A percentile compares a stretch with the other conserved stretches of the same genome.
Evolutionary conservation across 2,797 vertebrate species (phyloP).

Genomic region (Melanotaenia trifasciata): DNA sequence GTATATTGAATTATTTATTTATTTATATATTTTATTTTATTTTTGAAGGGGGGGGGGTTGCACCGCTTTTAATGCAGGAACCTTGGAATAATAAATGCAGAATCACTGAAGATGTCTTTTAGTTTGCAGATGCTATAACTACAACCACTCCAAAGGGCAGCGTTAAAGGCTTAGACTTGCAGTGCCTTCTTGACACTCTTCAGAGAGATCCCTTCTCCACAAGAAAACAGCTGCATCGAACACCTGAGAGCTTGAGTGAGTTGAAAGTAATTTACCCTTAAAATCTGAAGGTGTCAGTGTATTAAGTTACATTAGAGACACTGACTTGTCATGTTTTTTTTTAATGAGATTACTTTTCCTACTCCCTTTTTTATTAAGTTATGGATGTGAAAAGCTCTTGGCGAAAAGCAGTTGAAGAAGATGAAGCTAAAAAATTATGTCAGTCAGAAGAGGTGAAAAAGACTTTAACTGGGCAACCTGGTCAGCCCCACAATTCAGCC

Average conservation of each 20-base stretch:
- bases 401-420: conserved; percentile 81
- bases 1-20: conserved; percentile 38
- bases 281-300: background rate
- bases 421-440: conserved; percentile 55
- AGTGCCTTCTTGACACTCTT: conserved; percentile 79
- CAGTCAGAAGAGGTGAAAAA: conserved; percentile 21
- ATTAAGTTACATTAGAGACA: background rate
- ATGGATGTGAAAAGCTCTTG: conserved; percentile 82
- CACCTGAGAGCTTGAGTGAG: conserved; percentile 92
- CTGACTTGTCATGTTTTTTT: background rate
- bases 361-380: conserved; percentile 39
- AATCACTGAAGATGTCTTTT: background rate
- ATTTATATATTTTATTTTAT: too few relatives aligned
- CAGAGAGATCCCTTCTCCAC: conserved; percentile 87
- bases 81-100: background rate
- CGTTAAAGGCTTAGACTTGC: conserved; percentile 73
- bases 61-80: background rate
- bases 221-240: conserved; percentile 87
- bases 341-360: background rate
- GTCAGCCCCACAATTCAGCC: background rate
- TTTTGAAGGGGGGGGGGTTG: too few relatives aligned
- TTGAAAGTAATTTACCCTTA: background rate
- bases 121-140: conserved; percentile 88
- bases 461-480: background rate
- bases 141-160: conserved; percentile 42